These are phyloP conservation scores for Euphydryas editha DNA, from an alignment of 2,888 invertebrate species.

Conservation along the genomic window DNA sequence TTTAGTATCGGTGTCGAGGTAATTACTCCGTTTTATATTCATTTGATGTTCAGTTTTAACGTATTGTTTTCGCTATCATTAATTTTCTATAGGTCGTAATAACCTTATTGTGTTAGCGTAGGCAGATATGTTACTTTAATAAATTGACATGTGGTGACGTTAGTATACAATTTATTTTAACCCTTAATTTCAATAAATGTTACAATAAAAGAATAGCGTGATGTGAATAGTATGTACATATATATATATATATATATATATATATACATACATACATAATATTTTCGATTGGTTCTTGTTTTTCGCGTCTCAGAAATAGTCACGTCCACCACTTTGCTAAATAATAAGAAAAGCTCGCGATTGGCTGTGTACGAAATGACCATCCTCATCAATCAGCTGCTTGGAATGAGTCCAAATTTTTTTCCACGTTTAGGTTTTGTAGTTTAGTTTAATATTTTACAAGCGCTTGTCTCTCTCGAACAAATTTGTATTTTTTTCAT, in stretches of 20 bases:
- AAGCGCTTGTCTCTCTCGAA: slow-evolving; percentile 62
- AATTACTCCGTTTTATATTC: slow-evolving; percentile 22
- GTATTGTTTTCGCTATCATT: slow-evolving; percentile 7
- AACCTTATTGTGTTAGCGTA: neutral
- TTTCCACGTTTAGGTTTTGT: slow-evolving; percentile 82
- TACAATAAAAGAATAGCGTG: neutral
- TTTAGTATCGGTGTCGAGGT: slow-evolving; percentile 30
- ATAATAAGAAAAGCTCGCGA: slow-evolving; percentile 83
- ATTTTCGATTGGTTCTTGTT: slow-evolving; percentile 76
- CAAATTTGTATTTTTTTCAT: slow-evolving; percentile 44
- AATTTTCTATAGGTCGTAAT: neutral
- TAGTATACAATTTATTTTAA: neutral
- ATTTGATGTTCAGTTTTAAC: slow-evolving; percentile 18
- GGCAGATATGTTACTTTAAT: neutral
- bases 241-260: too few relatives aligned
- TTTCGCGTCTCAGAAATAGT: slow-evolving; percentile 81
- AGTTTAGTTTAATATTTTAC: slow-evolving; percentile 78
- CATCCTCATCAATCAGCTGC: slow-evolving; percentile 84
- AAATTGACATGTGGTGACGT: slow-evolving; percentile 20
- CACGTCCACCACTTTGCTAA: slow-evolving; percentile 80
- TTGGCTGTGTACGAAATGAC: slow-evolving; percentile 84
- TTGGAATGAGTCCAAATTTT: slow-evolving; percentile 81
- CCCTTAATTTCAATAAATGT: neutral
- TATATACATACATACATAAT: slow-evolving; percentile 60
- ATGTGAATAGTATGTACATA: slow-evolving; percentile 9